These are phyloP conservation scores for Catharus ustulatus DNA, from an alignment of 2,797 vertebrate genomes.

Conservation along the genomic window DNA sequence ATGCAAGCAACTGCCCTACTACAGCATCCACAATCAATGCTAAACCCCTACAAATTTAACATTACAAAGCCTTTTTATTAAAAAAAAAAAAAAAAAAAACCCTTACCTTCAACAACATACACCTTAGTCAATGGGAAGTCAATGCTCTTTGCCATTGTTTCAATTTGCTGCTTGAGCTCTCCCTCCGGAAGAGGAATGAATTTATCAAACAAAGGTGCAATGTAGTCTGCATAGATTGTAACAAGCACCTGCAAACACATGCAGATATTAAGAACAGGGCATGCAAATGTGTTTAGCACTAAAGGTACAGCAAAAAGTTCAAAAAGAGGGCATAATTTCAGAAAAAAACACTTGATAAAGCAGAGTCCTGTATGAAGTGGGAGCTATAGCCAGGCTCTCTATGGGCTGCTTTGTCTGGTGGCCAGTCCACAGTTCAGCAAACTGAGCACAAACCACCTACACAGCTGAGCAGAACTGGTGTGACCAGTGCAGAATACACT, in stretches of 20 bases:
- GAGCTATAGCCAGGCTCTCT: neutral
- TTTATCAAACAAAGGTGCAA: slow-evolving; percentile 97
- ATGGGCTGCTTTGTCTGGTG: neutral
- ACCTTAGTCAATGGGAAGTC: slow-evolving; percentile 95
- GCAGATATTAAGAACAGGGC: neutral
- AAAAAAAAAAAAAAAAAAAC: neutral
- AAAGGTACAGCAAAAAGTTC: neutral
- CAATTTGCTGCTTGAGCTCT: slow-evolving; percentile 91
- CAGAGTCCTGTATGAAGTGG: neutral
- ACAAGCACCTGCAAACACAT: slow-evolving; percentile 87
- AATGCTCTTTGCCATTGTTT: slow-evolving; percentile 92
- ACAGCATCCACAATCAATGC: neutral
- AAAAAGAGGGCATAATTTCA: neutral
- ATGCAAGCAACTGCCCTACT: neutral
- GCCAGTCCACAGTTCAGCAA: neutral
- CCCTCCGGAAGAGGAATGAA: slow-evolving; percentile 95
- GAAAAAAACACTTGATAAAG: neutral
- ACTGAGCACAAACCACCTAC: neutral
- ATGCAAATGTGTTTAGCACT: neutral
- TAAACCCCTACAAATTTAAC: neutral
- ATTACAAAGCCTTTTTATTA: neutral
- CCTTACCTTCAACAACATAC: slow-evolving; percentile 97
- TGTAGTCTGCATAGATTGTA: slow-evolving; percentile 98
- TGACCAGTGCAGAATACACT: neutral
- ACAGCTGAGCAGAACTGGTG: neutral